Evolutionary conservation across 2,888 invertebrate species (phyloP), one percentile per base, ranked within the genome.

Genomic region (Leptinotarsa tumamoca): DNA sequence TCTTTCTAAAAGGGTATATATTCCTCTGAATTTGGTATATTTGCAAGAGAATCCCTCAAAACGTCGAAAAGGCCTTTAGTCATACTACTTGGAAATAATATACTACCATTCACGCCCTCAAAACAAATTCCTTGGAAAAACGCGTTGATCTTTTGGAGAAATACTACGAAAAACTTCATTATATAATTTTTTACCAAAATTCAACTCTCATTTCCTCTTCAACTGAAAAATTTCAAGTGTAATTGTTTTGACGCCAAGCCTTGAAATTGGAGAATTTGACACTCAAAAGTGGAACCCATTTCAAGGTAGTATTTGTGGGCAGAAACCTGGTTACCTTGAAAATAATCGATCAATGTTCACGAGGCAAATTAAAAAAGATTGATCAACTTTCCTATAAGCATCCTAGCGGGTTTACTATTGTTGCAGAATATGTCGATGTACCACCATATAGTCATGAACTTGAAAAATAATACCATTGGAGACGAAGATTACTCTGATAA

Each of bases 361-460:
- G 67, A 4, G 76, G 71, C 1, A 15, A 17, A 33, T 33, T 0
- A 33, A 33, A 33, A 33, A 33, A 33, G 33, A 33, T 33, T 33
- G 33, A 33, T 33, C 33, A 33, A 33, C 33, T 33, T 33, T 33
- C 33, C 33, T 33, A 51, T 15, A 51, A 51, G 51, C 4, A 15
- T 4, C 4, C 51, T 14, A 23, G 14, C 4, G 58, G 23, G 1
- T 33, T 63, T 21, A 71, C 63, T n/a, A 17, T 71, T 17, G 54
- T 14, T n/a, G 73, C 67, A 1, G 72, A 68, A 15, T 68, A 66
- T 51, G 18, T 63, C 2, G 79, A 84, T 23, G 83, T 83, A 74
- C 85, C 85, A 15, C 88, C 88, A 0, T 87, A 83, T 76, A 33
- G 5, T 33, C 33, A 33, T 33, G 33, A 72, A 81, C 2, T 14